A percentile compares a stretch with the other conserved stretches of the same genome.
Evolutionary conservation across 1,140 invertebrate species (phyloP).

Genomic region (Pomacea maculata): DNA sequence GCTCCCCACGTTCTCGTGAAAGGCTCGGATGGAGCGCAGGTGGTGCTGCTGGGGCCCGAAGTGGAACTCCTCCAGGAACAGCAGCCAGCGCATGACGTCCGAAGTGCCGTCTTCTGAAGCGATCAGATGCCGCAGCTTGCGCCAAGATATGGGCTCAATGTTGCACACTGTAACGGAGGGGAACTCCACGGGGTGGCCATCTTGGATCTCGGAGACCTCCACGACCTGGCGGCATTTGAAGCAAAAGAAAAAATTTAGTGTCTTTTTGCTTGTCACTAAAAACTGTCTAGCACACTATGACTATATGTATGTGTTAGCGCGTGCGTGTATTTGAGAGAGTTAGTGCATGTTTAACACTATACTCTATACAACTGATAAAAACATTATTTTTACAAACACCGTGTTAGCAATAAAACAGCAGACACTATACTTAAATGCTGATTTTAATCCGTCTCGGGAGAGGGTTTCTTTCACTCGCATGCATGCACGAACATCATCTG

Average conservation of each 20-base stretch:
- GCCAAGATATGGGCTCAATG: conserved; percentile 54
- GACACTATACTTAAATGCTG: neutral
- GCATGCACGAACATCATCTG: neutral
- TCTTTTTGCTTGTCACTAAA: neutral
- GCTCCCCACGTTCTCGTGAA: conserved; percentile 53
- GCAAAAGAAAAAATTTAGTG: neutral
- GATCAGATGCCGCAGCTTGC: conserved; percentile 36
- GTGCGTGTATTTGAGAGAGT: neutral
- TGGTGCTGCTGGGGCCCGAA: conserved; percentile 34
- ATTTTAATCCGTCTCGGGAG: neutral
- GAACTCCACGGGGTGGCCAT: conserved; percentile 58
- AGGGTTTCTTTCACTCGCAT: neutral
- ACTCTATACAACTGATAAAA: neutral
- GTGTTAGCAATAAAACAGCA: neutral
- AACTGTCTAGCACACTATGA: neutral
- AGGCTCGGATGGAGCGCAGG: conserved; percentile 50
- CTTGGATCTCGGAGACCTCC: conserved; percentile 58
- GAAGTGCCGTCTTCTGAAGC: conserved; percentile 24
- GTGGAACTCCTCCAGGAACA: conserved; percentile 32
- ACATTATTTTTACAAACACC: neutral
- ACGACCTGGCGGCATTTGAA: conserved; percentile 37
- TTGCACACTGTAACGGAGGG: conserved; percentile 58
- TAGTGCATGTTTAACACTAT: neutral
- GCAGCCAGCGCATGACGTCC: conserved; percentile 39
- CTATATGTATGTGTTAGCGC: neutral